Conservation (phyloP, 2,797 vertebrate genomes). For the Gymnoscopelus braueri region DNA sequence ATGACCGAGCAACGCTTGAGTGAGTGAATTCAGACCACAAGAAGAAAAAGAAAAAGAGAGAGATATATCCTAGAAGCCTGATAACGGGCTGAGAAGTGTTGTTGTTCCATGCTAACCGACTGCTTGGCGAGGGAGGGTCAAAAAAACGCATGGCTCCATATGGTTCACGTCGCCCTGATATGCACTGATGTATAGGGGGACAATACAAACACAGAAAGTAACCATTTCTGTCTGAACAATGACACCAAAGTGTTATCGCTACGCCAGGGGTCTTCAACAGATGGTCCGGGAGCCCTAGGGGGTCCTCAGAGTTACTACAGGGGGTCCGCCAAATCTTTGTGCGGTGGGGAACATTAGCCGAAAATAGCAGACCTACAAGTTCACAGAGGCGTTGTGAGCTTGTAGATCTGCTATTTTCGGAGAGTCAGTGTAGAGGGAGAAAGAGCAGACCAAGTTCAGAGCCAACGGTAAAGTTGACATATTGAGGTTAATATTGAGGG, state of each 20-base stretch:
- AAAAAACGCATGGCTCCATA: background rate
- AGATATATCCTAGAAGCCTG: background rate
- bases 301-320: no score
- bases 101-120: conserved; percentile 15
- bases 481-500: no score
- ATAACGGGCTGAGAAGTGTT: background rate
- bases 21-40: conserved; percentile 6
- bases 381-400: no score
- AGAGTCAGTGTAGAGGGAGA: no score
- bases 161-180: conserved; percentile 14
- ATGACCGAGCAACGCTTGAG: no score
- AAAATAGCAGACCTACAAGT: no score
- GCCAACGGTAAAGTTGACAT: no score
- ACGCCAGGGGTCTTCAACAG: background rate
- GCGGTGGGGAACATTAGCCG: no score
- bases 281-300: no score
- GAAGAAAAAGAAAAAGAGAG: background rate
- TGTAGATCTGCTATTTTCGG: no score
- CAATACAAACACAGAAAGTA: conserved; percentile 3
- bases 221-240: background rate
- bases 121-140: background rate
- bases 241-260: conserved; percentile 31
- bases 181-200: background rate
- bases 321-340: no score
- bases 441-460: no score